Percentiles rank a stretch among this genome's conserved stretches.
Evolutionary conservation across 1,140 invertebrate species (phyloP).

Genomic region (Probaryconus sp.): DNA sequence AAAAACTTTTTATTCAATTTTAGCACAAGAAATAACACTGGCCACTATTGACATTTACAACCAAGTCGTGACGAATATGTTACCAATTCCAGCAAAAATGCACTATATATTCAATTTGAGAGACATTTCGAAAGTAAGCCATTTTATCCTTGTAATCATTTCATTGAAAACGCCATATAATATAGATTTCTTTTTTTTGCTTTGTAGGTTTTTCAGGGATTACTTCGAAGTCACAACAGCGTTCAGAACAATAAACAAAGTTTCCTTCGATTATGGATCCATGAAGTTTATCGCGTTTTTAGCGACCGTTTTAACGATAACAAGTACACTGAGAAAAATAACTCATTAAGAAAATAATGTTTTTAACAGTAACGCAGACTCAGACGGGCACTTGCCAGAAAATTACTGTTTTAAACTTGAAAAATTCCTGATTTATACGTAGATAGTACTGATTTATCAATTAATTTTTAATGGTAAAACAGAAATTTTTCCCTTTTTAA

Average conservation of each 20-base stretch:
- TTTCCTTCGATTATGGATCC: conserved; percentile 88
- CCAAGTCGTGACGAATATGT: conserved; percentile 83
- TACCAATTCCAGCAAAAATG: conserved; percentile 92
- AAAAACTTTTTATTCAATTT: conserved; percentile 26
- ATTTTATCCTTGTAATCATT: neutral
- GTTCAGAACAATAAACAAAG: conserved; percentile 84
- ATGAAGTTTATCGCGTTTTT: conserved; percentile 90
- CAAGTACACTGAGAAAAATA: conserved; percentile 80
- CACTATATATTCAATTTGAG: conserved; percentile 93
- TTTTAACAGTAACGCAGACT: no score
- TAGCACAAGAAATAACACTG: conserved; percentile 79
- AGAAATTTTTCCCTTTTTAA: no score
- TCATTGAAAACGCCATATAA: neutral
- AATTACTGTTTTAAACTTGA: no score
- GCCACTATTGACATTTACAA: conserved; percentile 88
- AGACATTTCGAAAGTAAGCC: conserved; percentile 87
- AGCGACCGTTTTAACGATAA: conserved; percentile 88
- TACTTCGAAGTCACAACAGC: conserved; percentile 86
- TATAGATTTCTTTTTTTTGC: conserved; percentile 13
- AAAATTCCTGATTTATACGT: no score
- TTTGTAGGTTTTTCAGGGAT: conserved; percentile 83
- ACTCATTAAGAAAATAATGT: no score
- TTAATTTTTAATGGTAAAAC: no score
- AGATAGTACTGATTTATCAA: no score
- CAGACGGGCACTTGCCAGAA: no score